Conservation (phyloP, 2,113 vertebrate genomes). For the Aegotheles bennettii region DNA sequence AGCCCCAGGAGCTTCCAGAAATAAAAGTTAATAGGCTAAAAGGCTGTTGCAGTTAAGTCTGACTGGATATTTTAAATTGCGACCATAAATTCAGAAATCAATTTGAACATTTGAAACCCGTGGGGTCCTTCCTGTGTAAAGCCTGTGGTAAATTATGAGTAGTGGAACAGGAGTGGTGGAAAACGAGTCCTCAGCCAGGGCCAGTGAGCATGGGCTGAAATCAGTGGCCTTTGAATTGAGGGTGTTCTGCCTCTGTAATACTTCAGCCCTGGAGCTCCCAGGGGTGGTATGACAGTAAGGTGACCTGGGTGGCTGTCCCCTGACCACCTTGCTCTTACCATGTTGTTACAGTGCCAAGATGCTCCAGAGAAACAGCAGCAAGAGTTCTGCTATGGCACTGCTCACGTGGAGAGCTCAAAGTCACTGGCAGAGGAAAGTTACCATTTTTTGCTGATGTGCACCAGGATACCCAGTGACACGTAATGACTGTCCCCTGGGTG, state of each 20-base stretch:
- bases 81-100: slow-evolving; percentile 40
- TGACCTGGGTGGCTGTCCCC: neutral
- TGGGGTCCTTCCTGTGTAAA: neutral
- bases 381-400: neutral
- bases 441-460: neutral
- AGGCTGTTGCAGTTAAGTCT: slow-evolving; percentile 34
- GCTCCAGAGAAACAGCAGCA: neutral
- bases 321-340: neutral
- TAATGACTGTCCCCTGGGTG: neutral
- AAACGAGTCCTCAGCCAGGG: neutral
- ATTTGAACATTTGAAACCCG: neutral
- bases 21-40: slow-evolving; percentile 54
- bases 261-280: neutral
- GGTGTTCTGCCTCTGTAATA: neutral
- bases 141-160: neutral
- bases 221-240: neutral
- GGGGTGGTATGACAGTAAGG: neutral
- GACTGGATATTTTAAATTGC: slow-evolving; percentile 51
- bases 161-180: neutral
- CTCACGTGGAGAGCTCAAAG: neutral
- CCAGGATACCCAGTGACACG: neutral
- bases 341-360: neutral
- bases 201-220: neutral
- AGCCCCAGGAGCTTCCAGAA: slow-evolving; percentile 33
- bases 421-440: neutral